These are phyloP conservation scores for Drosophila nasuta DNA, from an alignment of 1,140 invertebrate species.

Conservation along the genomic window DNA sequence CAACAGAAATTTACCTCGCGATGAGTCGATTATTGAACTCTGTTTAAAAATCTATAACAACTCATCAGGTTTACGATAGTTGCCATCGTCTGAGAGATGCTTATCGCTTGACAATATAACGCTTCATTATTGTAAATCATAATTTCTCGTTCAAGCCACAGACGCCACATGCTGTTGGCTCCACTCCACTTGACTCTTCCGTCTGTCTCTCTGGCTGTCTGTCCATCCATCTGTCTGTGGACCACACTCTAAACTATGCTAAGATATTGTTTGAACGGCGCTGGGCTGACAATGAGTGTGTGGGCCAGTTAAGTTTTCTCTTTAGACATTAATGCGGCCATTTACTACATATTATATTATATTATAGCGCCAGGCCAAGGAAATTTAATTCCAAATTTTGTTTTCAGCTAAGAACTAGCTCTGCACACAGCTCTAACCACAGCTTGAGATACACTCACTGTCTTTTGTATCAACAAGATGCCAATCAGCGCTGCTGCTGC, in stretches of 20 bases:
- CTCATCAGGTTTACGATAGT: conserved; percentile 76
- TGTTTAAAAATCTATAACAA: conserved; percentile 83
- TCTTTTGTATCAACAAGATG: conserved; percentile 33
- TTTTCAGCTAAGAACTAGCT: conserved; percentile 26
- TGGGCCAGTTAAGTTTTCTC: conserved; percentile 68
- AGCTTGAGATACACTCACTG: background rate
- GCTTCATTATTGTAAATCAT: conserved; percentile 83
- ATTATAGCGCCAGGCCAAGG: conserved; percentile 35
- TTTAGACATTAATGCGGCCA: conserved; percentile 71
- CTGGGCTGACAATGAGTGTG: conserved; percentile 71
- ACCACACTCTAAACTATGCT: conserved; percentile 76
- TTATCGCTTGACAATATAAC: conserved; percentile 71
- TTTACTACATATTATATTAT: conserved; percentile 78
- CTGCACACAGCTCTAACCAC: conserved; percentile 24
- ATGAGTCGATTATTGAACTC: conserved; percentile 63
- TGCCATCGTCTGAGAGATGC: conserved; percentile 55
- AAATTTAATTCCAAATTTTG: conserved; percentile 37
- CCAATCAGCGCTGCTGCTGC: conserved; percentile 61
- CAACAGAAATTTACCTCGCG: conserved; percentile 46
- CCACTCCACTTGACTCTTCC: conserved; percentile 15
- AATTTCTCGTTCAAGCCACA: conserved; percentile 60
- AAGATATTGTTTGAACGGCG: conserved; percentile 62
- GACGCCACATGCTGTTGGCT: conserved; percentile 55
- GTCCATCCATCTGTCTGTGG: conserved; percentile 23
- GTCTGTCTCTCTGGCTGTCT: background rate